A percentile compares a stretch with the other conserved stretches of the same genome.
phyloP scores from a whole-genome alignment of 2,888 invertebrate species.

The Cantharis rufa region DNA sequence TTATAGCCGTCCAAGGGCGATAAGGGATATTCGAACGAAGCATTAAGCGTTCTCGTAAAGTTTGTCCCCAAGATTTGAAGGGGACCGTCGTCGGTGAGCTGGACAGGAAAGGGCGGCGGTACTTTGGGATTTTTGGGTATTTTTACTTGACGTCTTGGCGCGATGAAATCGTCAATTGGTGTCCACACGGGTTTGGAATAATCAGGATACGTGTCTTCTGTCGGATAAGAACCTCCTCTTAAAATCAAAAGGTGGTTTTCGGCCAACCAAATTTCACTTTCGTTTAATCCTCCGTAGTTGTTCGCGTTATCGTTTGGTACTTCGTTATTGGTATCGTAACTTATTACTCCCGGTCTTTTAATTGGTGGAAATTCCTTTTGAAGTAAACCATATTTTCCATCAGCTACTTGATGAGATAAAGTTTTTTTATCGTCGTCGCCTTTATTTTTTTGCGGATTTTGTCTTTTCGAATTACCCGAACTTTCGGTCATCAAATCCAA shows the following conservation, averaged over 20 bases:
- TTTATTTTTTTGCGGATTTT: conserved; percentile 21
- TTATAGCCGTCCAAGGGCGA: conserved; percentile 52
- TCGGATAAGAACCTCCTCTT: conserved; percentile 72
- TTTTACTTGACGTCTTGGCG: conserved; percentile 82
- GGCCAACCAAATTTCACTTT: conserved; percentile 88
- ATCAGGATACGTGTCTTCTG: conserved; percentile 55
- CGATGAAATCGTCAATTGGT: conserved; percentile 82
- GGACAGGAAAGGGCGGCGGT: conserved; percentile 93
- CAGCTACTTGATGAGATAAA: conserved; percentile 85
- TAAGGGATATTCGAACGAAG: conserved; percentile 60
- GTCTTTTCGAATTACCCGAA: conserved; percentile 2
- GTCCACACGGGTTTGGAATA: conserved; percentile 65
- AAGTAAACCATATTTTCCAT: conserved; percentile 87
- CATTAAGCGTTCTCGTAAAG: conserved; percentile 73
- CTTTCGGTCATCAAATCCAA: conserved; percentile 20
- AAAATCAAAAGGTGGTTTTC: conserved; percentile 85
- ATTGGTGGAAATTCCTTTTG: conserved; percentile 78
- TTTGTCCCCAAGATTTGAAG: conserved; percentile 84
- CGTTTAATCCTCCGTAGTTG: conserved; percentile 79
- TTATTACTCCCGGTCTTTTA: conserved; percentile 77
- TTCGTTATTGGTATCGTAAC: conserved; percentile 80
- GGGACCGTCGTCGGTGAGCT: conserved; percentile 83
- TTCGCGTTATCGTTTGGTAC: conserved; percentile 79
- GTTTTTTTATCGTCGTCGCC: conserved; percentile 81
- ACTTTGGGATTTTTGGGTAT: conserved; percentile 80